Evolutionary conservation across 2,888 invertebrate genomes (phyloP).

Genomic region (Dione vanillae): DNA sequence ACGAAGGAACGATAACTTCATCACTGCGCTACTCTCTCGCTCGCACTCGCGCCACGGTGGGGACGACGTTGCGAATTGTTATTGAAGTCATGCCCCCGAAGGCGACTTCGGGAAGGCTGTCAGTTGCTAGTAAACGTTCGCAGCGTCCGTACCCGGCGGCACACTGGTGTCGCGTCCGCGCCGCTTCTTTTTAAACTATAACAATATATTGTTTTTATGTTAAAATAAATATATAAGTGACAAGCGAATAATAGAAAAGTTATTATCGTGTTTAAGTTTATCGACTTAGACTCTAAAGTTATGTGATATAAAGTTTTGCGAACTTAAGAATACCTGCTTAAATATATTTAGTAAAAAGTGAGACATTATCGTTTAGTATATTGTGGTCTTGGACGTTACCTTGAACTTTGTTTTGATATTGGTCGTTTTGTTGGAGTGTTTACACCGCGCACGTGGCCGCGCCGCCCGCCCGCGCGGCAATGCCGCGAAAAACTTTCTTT

Average conservation of each 20-base stretch:
- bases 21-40: conserved; percentile 78
- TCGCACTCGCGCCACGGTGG: conserved; percentile 81
- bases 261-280: conserved; percentile 66
- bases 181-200: conserved; percentile 67
- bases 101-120: conserved; percentile 84
- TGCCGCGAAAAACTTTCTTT: conserved; percentile 82
- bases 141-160: conserved; percentile 79
- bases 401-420: conserved; percentile 48
- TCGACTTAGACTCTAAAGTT: conserved; percentile 52
- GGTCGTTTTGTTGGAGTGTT: conserved; percentile 61
- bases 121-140: conserved; percentile 83
- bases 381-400: conserved; percentile 43
- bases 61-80: conserved; percentile 85
- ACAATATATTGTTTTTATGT: conserved; percentile 58
- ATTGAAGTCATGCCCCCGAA: conserved; percentile 85
- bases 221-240: conserved; percentile 71
- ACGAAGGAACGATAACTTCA: conserved; percentile 85
- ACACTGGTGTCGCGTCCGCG: conserved; percentile 64
- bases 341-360: conserved; percentile 50
- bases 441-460: conserved; percentile 78
- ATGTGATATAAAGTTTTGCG: conserved; percentile 60
- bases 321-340: conserved; percentile 56
- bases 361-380: conserved; percentile 23
- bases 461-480: conserved; percentile 71
- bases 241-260: conserved; percentile 60